Evolutionary conservation across 2,113 vertebrate genomes (phyloP).

Genomic region (Spea multiplicata): DNA sequence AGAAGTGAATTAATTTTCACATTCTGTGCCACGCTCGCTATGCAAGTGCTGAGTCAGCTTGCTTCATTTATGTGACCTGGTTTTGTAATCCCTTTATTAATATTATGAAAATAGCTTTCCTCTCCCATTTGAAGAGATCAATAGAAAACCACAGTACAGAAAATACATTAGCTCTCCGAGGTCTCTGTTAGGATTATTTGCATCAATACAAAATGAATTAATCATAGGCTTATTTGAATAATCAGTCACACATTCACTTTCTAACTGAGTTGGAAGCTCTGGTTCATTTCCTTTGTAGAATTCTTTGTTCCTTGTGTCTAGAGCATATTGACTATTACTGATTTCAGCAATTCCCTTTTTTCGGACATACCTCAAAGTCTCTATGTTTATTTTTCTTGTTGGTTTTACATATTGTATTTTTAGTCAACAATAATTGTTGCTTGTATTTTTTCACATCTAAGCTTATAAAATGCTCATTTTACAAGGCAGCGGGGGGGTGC

Average conservation of each 20-base stretch:
- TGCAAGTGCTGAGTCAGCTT: slow-evolving; percentile 68
- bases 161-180: slow-evolving; percentile 64
- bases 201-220: slow-evolving; percentile 69
- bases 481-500: slow-evolving; percentile 18
- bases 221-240: slow-evolving; percentile 64
- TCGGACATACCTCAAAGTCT: slow-evolving; percentile 49
- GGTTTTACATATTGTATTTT: slow-evolving; percentile 30
- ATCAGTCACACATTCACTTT: slow-evolving; percentile 50
- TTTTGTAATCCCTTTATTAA: slow-evolving; percentile 78
- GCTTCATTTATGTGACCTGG: slow-evolving; percentile 72
- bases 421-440: slow-evolving; percentile 27
- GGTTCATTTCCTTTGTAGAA: slow-evolving; percentile 38
- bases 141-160: slow-evolving; percentile 62
- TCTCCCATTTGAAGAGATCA: slow-evolving; percentile 66
- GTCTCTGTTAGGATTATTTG: slow-evolving; percentile 68
- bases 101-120: slow-evolving; percentile 72
- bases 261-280: slow-evolving; percentile 36
- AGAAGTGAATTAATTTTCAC: slow-evolving; percentile 63
- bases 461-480: slow-evolving; percentile 51
- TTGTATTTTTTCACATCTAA: slow-evolving; percentile 47
- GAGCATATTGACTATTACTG: slow-evolving; percentile 44
- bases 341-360: slow-evolving; percentile 51
- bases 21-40: slow-evolving; percentile 51
- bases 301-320: slow-evolving; percentile 42
- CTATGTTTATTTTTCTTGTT: slow-evolving; percentile 43